These are phyloP conservation scores for Strigops habroptila DNA, from an alignment of 2,113 vertebrate species.

Conservation along the genomic window DNA sequence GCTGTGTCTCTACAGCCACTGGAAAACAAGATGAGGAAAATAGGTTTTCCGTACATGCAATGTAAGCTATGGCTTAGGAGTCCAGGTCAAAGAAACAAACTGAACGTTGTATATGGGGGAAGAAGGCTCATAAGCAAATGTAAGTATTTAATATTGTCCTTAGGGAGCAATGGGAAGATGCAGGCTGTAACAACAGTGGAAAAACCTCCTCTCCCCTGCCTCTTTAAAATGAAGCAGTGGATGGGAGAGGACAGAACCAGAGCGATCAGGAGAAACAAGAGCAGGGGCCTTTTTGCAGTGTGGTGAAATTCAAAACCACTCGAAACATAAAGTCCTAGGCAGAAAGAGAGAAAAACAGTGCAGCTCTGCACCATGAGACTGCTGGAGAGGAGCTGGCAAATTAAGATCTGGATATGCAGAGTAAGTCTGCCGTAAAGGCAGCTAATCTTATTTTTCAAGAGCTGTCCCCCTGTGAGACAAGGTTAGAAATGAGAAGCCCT, in stretches of 20 bases:
- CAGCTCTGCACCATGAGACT: neutral
- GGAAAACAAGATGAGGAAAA: neutral
- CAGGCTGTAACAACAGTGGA: neutral
- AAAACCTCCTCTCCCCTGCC: neutral
- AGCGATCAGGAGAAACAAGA: neutral
- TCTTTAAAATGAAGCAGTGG: neutral
- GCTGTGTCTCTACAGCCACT: neutral
- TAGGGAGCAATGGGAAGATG: neutral
- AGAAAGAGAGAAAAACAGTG: neutral
- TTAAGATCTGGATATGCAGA: neutral
- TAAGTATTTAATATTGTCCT: neutral
- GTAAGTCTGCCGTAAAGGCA: neutral
- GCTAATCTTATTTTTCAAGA: neutral
- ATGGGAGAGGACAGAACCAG: neutral
- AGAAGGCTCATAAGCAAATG: neutral
- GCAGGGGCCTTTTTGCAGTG: neutral
- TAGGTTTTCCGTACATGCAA: neutral
- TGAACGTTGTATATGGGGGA: neutral
- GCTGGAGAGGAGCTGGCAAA: neutral
- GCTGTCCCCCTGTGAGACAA: neutral
- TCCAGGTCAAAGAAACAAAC: neutral
- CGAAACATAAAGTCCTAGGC: neutral
- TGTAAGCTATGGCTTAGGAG: neutral
- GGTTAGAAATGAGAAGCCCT: neutral
- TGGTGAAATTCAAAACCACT: slow-evolving; percentile 49